Base-by-base conservation (phyloP, 2,888 invertebrate species). In the Argyresthia albistria region DNA sequence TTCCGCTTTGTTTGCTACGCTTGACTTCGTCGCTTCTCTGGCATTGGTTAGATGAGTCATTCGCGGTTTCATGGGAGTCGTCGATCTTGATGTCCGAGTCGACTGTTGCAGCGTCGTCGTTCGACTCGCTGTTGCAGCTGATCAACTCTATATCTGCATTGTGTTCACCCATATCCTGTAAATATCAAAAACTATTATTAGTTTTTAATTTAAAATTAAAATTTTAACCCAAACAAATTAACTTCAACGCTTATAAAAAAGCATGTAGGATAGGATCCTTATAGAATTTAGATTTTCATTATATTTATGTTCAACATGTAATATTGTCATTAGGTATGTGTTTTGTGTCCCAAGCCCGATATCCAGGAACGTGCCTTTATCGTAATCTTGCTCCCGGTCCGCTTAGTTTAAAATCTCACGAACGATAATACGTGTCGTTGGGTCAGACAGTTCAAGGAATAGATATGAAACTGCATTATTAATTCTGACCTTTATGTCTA, bases 111-210 rank as follows among this genome's bases (percentile, higher is more conserved):
- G 70, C 77, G 53, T 84, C 86, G 52, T 84, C 86, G 59, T 86
- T 86, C 11, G 82, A 83, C 57, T 86, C 87, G 58, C 81, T 86
- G 61, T 80, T 80, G 57, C 79, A 81, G 58, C 73, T 74, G 50
- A 76, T 66, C 58, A 80, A 70, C 51, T 86, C 87, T 61, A 70
- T 74, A 46, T 82, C 84, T 48, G 74, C 69, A 61, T 75, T 70
- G 57, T 78, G 81, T 52, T 77, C 62, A 51, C 77, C 82, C 78
- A 80, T 80, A 48, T 87, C 87, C 87, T 87, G 81, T 55, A 87
- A 86, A 52, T 15, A 15, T 37, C 4, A 46, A 25, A 25, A 25
- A 25, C 2, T 25, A 25, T 25, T 25, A 25, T 25, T 25, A 25
- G 25, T 25, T 25, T 6, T 25, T 25, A 49, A 9, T 7, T 15